Evolutionary conservation across 2,797 vertebrate genomes (phyloP).

Genomic region (Tokudaia muenninki): DNA sequence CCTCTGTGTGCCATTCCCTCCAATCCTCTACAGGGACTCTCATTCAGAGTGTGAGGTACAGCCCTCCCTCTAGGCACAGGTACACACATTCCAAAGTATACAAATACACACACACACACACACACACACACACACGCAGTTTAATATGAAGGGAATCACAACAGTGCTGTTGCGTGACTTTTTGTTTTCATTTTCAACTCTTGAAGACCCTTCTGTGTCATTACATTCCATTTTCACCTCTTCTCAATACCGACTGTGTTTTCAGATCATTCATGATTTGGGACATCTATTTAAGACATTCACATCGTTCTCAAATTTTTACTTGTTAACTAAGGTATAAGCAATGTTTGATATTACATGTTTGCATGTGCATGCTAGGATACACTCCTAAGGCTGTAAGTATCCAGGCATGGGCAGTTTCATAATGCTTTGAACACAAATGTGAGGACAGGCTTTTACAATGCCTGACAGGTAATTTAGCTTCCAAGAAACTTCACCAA

Average conservation of each 20-base stretch:
- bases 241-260: neutral
- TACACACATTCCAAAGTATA: neutral
- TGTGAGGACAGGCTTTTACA: neutral
- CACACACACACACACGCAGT: neutral
- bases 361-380: neutral
- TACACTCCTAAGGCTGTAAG: neutral
- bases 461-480: neutral
- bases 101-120: neutral
- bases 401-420: neutral
- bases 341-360: neutral
- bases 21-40: neutral
- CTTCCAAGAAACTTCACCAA: neutral
- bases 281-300: neutral
- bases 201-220: neutral
- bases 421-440: neutral
- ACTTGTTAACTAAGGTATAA: slow-evolving; percentile 2
- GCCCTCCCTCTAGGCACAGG: neutral
- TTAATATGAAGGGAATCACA: neutral
- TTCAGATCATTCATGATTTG: neutral
- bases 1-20: neutral
- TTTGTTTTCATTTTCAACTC: neutral
- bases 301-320: neutral
- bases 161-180: neutral
- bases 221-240: neutral
- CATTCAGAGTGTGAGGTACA: neutral